Base-by-base conservation (phyloP, 2,888 invertebrate species). In the Microplitis deprimator region DNA sequence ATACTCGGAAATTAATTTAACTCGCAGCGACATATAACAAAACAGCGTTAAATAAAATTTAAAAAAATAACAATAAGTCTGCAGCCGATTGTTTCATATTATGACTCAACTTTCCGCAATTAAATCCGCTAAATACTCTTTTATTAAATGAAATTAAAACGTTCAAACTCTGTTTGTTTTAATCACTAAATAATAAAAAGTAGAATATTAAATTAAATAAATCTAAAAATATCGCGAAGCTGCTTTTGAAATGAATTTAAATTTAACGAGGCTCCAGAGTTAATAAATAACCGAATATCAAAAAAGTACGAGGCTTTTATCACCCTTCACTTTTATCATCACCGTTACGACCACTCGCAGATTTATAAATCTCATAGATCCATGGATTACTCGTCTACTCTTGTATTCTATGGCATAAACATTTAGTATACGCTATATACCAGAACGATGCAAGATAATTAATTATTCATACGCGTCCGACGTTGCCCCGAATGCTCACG, bases 391-490 rank as follows among this genome's bases (percentile, higher is more conserved):
- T 65, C 29, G 8, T 65, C 29, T 65, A 29, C 38, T 65, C 65
- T 39, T 16, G 40, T 38, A 60, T 60, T 39, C 39, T 7, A 29
- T 10, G n/a, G 64, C 61, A 62, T n/a, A 20, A 65, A 65, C 72
- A 7, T 69, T 64, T 71, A 59, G 77, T 60, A 75, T 77, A 73
- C 72, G 50, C 41, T 13, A 71, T 65, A 79, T 68, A 67, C 64
- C 29, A 29, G 29, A 65, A 69, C 71, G 67, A 77, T 80, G 82
- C 83, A 83, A 83, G 83, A 82, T 81, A 84, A 88, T 88, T 87
- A 87, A 87, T 88, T 88, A 88, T 88, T 87, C 88, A 88, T 87
- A 84, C 85, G 83, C 84, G 84, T 83, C 86, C 85, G 79, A 81
- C 83, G 85, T 83, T 85, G 83, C 60, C 70, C 77, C 79, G 69